These are phyloP conservation scores for Latrodectus geometricus DNA, from an alignment of 1,140 invertebrate species.

Conservation along the genomic window DNA sequence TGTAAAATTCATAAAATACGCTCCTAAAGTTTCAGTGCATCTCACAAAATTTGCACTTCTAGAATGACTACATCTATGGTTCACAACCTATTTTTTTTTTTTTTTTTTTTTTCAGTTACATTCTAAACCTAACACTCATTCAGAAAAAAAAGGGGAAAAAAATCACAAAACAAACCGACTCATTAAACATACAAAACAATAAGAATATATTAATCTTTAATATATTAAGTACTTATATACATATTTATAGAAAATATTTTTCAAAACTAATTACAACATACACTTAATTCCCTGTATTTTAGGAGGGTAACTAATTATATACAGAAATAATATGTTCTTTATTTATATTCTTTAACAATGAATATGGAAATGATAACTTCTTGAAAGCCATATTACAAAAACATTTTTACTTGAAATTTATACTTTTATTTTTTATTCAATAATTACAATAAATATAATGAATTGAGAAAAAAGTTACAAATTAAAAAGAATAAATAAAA, in stretches of 20 bases:
- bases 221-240: neutral
- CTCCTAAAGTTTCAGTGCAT: neutral
- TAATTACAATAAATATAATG: no score
- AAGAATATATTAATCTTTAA: neutral
- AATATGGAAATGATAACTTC: neutral
- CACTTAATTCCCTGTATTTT: no score
- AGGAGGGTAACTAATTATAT: no score
- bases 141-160: neutral
- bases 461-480: no score
- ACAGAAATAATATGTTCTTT: neutral
- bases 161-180: neutral
- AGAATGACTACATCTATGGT: neutral
- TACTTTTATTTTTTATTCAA: no score
- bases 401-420: no score
- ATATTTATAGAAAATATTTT: neutral
- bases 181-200: neutral
- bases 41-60: neutral
- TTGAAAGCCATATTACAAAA: neutral
- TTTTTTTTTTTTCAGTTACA: neutral
- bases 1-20: neutral
- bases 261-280: no score
- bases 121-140: neutral
- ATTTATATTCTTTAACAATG: neutral
- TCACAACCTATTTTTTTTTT: neutral
- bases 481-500: no score